Conservation (phyloP, 2,113 vertebrate species). For the Chrysemys picta region DNA sequence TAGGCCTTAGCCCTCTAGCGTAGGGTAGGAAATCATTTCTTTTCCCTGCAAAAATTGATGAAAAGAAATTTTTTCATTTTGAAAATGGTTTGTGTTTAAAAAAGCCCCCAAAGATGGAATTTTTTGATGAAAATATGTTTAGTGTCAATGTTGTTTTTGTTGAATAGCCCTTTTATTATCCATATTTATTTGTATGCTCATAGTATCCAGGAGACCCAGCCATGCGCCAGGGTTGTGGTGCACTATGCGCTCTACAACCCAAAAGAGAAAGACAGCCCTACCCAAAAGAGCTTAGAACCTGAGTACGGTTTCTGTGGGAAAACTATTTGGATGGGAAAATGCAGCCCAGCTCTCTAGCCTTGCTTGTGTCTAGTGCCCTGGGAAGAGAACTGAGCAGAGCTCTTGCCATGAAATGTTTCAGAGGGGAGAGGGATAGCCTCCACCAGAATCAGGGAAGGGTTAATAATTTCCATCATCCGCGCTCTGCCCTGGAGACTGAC, state of each 20-base stretch:
- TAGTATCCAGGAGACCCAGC: neutral
- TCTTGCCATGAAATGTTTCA: no score
- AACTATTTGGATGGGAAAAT: neutral
- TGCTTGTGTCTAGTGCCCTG: neutral
- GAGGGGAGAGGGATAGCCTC: no score
- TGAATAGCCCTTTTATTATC: neutral
- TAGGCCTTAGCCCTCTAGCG: neutral
- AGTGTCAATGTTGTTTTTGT: neutral
- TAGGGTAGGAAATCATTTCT: neutral
- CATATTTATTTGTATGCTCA: neutral
- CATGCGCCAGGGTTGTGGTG: no score
- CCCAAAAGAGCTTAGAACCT: neutral
- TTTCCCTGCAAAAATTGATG: neutral
- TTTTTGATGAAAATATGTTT: neutral
- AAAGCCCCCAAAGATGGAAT: neutral
- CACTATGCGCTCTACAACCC: neutral
- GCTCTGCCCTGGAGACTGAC: neutral
- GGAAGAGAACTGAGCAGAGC: neutral
- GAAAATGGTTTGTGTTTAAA: neutral
- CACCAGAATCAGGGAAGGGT: neutral
- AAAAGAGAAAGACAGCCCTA: neutral
- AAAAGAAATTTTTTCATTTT: neutral
- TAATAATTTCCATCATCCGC: neutral
- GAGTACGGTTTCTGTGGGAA: neutral
- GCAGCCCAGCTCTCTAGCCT: rapidly evolving